Base-by-base conservation (phyloP, 2,113 vertebrate species). In the Ptilonorhynchus violaceus region DNA sequence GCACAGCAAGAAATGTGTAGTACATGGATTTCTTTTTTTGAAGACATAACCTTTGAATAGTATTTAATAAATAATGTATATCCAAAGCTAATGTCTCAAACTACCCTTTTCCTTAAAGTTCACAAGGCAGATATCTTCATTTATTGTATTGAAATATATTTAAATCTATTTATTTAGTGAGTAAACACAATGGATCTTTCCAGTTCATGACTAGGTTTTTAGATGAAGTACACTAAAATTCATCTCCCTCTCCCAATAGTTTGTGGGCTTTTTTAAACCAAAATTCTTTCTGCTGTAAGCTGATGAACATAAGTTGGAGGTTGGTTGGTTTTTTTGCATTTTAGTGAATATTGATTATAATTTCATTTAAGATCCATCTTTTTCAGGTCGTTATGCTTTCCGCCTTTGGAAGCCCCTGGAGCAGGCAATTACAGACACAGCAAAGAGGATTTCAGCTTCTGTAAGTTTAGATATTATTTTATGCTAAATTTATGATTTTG, bases 361-460 rank as follows among this genome's bases (percentile, higher is more conserved):
- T 88, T 79, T 94, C 22, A 62, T 95, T 70, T 93, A 89, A 25
- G 35, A 50, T 93, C 53, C n/a, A 41, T 85, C 25, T 86, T 89
- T 62, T 97, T 86, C 95, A 99, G 99, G 99, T 85, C 99, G 98
- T 75, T 99, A 98, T 17, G 98, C 98, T 30, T 99, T 99, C 96
- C 98, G 97, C 33, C 95, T 99, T 75, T 99, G 99, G 99, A 99
- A 99, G 86, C 99, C 99, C 75, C 96, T 99, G 67, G 98, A 98
- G 84, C 98, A 99, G 92, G 93, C 99, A 47, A 98, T 99, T 74
- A 97, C 98, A 76, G 97, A 98, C 91, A 98, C 98, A 33, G 98
- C 98, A 55, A 99, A 97, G 88, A 99, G 98, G 60, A 98, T 99
- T 97, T 98, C 99, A 44, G 47, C 97, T 63, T 92, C 98, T 4